A percentile compares a stretch with the other conserved stretches of the same genome.
phyloP scores from a whole-genome alignment of 1,140 invertebrate species.

The Phthorimaea operculella region DNA sequence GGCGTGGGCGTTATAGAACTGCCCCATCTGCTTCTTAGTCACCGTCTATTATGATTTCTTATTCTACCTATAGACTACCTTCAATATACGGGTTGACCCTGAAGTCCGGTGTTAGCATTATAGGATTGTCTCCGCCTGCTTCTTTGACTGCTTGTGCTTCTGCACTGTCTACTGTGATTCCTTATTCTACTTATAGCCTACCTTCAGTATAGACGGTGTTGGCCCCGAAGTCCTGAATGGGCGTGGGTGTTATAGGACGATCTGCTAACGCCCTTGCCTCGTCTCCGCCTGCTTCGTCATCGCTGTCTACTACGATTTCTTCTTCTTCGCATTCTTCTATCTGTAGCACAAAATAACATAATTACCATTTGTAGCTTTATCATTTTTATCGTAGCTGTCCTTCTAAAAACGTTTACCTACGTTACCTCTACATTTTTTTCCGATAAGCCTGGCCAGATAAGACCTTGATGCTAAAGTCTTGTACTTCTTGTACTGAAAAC shows the following conservation, averaged over 20 bases:
- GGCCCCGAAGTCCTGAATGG: slow-evolving; percentile 59
- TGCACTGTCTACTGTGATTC: slow-evolving; percentile 53
- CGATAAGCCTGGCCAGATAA: too few relatives aligned
- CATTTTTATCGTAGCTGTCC: too few relatives aligned
- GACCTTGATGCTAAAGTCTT: too few relatives aligned
- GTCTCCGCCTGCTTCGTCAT: slow-evolving; percentile 47
- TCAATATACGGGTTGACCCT: too few relatives aligned
- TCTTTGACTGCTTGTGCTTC: too few relatives aligned
- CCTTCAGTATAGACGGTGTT: slow-evolving; percentile 60
- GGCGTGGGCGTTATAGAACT: slow-evolving; percentile 51
- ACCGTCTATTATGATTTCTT: slow-evolving; percentile 56
- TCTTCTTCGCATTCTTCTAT: slow-evolving; percentile 66
- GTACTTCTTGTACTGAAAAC: too few relatives aligned
- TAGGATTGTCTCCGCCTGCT: slow-evolving; percentile 28
- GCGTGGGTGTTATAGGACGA: slow-evolving; percentile 50
- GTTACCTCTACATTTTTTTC: too few relatives aligned
- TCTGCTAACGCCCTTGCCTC: slow-evolving; percentile 20
- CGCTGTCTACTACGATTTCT: slow-evolving; percentile 55
- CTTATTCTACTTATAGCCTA: slow-evolving; percentile 65
- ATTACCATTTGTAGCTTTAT: too few relatives aligned
- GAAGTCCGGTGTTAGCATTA: slow-evolving; percentile 16
- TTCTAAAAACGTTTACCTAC: too few relatives aligned
- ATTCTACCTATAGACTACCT: too few relatives aligned
- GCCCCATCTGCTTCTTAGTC: slow-evolving; percentile 47
- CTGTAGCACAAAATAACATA: slow-evolving; percentile 17